Evolutionary conservation across 1,140 invertebrate genomes (phyloP), one percentile per base, ranked within the genome.

Genomic region (Araneus ventricosus): DNA sequence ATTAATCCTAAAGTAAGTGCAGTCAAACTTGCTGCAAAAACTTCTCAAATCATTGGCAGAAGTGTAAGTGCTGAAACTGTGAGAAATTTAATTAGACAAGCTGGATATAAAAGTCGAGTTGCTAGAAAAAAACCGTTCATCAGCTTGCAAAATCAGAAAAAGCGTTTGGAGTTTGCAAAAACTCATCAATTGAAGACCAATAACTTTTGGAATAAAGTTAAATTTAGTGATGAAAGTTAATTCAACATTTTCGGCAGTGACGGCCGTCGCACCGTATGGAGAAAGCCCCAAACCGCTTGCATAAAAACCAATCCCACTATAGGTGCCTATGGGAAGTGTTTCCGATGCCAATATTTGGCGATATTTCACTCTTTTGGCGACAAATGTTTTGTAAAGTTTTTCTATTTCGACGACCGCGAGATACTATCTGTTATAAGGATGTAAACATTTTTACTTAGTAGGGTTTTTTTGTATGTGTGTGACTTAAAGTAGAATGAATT

Each of bases 11-110:
- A 45, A 45, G 0, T 45, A 45, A 45, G 45, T 45, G 45, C 45
- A 45, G 45, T 45, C 45, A 63, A 63, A 63, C 61, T 24, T 5
- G 70, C 70, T 79, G 34, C 70, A 79, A 30, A 79, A 79, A 39
- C 10, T 79, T 79, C 70, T 79, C 14, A 1, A 79, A 79, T 79
- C 1, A 27, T 79, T 2, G 14, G 70, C 70, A 79, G 70, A 79
- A 37, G 70, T 79, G 8, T 37, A 37, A 79, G 70, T 39, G 70
- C 34, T 79, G 70, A 79, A 79, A 79, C 2, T 79, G 70, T 61
- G 59, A n/a, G 61, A 63, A 63, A 27, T 63, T 3, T 63, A 27
- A 63, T 27, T 27, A n/a, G 24, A 63, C 24, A 63, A 6, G 6
- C 24, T 63, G n/a, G 61, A 10, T 63, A 63, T 27, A 10, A 7